phyloP scores from a whole-genome alignment of 1,140 invertebrate genomes.

The Hylyphantes graminicola region DNA sequence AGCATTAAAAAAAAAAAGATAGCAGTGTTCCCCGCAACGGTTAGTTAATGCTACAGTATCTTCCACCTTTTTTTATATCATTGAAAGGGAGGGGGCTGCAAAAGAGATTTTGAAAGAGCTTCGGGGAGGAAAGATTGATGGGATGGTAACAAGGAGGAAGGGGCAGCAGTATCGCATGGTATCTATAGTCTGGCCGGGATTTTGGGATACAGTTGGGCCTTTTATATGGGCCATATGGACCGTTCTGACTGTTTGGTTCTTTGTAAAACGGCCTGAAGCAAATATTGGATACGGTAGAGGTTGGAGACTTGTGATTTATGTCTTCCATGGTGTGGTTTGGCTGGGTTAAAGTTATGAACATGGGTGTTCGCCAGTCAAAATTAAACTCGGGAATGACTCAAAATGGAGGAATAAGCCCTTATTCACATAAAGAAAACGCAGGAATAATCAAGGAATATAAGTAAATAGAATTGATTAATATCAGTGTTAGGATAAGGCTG shows the following conservation, averaged over 20 bases:
- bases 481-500: no score
- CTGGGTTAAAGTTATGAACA: no score
- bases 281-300: not conserved
- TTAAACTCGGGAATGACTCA: no score
- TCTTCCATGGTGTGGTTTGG: no score
- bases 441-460: no score
- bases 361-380: no score
- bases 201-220: slow-evolving; percentile 9
- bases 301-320: not conserved
- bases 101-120: no score
- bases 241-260: not conserved
- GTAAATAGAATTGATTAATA: no score
- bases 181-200: slow-evolving; percentile 35
- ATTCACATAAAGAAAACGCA: no score
- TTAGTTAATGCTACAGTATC: slow-evolving; percentile 51
- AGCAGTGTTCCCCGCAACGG: slow-evolving; percentile 8
- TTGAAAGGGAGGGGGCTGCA: not conserved
- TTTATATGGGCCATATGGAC: slow-evolving; percentile 16
- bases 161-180: slow-evolving; percentile 29
- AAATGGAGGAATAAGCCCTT: no score
- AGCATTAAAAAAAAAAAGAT: not conserved
- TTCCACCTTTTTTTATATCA: not conserved
- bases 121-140: slow-evolving; percentile 39
- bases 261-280: not conserved
- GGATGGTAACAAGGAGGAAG: slow-evolving; percentile 44